Conservation (phyloP, 2,888 invertebrate species). For the Aelia acuminata region DNA sequence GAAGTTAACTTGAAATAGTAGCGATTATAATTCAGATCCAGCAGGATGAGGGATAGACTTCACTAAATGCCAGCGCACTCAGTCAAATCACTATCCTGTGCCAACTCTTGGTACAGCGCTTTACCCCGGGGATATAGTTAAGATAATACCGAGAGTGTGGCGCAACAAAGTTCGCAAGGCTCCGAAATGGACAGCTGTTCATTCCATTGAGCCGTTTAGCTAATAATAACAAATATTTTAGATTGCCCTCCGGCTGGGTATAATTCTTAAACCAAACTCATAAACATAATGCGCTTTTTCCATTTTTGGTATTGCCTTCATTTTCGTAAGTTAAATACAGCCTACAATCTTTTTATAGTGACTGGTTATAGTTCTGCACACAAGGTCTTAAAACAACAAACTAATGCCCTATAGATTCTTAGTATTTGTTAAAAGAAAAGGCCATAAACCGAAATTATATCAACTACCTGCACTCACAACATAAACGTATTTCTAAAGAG, state of each 20-base stretch:
- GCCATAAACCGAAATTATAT: neutral
- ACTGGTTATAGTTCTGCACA: neutral
- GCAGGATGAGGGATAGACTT: no score
- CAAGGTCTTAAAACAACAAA: neutral
- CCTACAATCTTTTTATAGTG: neutral
- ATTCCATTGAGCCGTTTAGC: neutral
- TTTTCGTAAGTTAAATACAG: neutral
- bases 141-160: neutral
- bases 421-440: neutral
- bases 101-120: neutral
- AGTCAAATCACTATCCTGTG: neutral
- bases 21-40: no score
- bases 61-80: neutral
- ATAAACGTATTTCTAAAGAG: no score
- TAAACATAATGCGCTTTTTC: slow-evolving; percentile 37
- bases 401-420: neutral
- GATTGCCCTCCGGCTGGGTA: neutral
- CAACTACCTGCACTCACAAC: no score
- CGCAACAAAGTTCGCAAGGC: neutral
- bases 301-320: slow-evolving; percentile 21
- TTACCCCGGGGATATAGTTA: neutral
- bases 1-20: no score
- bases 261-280: neutral
- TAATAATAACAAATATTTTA: slow-evolving; percentile 38
- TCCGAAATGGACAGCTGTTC: neutral